A percentile compares a stretch with the other conserved stretches of the same genome.
These are phyloP conservation scores for Platyscapa corneri DNA, from an alignment of 1,140 invertebrate species.

Conservation along the genomic window DNA sequence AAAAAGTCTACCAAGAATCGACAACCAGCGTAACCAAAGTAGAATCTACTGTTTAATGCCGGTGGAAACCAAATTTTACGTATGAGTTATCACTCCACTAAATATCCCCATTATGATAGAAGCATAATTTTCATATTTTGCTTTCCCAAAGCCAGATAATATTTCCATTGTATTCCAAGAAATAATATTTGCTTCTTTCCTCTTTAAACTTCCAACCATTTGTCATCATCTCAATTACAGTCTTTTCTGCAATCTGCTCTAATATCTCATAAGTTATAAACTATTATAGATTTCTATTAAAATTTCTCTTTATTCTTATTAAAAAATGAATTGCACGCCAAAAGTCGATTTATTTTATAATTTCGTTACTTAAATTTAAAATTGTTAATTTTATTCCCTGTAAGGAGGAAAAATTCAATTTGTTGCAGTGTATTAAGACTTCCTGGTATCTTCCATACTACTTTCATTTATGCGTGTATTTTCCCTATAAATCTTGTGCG, in stretches of 20 bases:
- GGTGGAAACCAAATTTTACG: neutral
- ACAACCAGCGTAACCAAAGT: neutral
- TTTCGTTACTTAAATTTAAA: no score
- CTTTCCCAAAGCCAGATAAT: neutral
- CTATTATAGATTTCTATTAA: neutral
- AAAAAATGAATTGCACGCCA: neutral
- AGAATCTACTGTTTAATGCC: neutral
- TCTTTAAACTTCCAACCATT: neutral
- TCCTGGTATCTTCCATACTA: no score
- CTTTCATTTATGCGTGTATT: no score
- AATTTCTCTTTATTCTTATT: neutral
- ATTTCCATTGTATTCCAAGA: neutral
- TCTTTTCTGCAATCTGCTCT: neutral
- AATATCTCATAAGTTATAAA: neutral
- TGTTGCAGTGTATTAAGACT: no score
- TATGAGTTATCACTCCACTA: neutral
- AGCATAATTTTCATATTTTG: neutral
- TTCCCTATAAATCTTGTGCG: no score
- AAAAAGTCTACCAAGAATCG: neutral
- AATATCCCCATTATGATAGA: neutral
- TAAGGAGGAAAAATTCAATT: no score
- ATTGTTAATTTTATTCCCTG: no score
- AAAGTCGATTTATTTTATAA: no score
- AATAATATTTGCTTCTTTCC: neutral
- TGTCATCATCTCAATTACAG: neutral